These are phyloP conservation scores for Neogale vison DNA, from an alignment of 2,113 vertebrate genomes.

Conservation along the genomic window DNA sequence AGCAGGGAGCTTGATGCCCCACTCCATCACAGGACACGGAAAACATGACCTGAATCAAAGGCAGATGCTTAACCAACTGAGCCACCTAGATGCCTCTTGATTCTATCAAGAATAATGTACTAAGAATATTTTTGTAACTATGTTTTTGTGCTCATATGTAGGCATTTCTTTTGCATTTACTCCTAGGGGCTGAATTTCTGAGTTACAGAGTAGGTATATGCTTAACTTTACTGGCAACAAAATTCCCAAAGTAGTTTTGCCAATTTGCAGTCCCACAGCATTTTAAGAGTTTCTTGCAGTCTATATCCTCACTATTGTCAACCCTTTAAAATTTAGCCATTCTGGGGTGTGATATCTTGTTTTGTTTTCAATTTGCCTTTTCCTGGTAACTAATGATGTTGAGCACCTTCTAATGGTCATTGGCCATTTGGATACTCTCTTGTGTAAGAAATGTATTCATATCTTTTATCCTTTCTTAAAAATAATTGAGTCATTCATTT, in stretches of 20 bases:
- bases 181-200: not conserved
- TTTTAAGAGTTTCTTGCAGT: not conserved
- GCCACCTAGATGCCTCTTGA: not conserved
- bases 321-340: not conserved
- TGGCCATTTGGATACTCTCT: not conserved
- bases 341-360: not conserved
- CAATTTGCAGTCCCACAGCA: not conserved
- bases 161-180: constrained; percentile 28
- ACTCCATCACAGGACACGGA: too few relatives aligned
- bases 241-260: not conserved
- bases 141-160: not conserved
- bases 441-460: not conserved
- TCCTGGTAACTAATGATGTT: not conserved
- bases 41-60: not conserved
- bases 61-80: too few relatives aligned
- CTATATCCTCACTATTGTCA: not conserved
- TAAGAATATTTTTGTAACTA: not conserved
- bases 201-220: not conserved
- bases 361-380: not conserved
- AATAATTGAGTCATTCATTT: not conserved
- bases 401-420: not conserved
- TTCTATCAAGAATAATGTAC: not conserved
- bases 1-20: not conserved
- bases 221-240: constrained; percentile 3
- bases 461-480: not conserved